A percentile compares a stretch with the other conserved stretches of the same genome.
Evolutionary conservation across 2,888 invertebrate species (phyloP).

Genomic region (Lycia hirtaria): DNA sequence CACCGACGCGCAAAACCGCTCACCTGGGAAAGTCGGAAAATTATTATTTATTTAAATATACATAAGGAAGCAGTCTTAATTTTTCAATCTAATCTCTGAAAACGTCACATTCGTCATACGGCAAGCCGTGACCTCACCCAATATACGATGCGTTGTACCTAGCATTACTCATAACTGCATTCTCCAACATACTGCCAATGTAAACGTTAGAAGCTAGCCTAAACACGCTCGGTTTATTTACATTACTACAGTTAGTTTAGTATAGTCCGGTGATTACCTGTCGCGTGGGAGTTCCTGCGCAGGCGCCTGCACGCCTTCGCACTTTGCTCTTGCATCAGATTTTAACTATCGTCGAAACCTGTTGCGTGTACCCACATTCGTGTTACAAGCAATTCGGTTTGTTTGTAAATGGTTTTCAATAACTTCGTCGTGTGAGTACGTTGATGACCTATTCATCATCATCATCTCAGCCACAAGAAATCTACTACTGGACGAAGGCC

Average conservation of each 20-base stretch:
- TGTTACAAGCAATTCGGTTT: not conserved
- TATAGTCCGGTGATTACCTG: conserved; percentile 19
- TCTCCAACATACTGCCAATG: not conserved
- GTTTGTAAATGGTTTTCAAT: not conserved
- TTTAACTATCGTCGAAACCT: not conserved
- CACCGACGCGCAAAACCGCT: no score
- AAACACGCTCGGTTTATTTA: conserved; percentile 23
- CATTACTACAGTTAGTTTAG: conserved; percentile 16
- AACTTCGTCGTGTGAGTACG: no score
- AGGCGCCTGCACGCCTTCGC: conserved; percentile 56
- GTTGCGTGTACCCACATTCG: conserved; percentile 7
- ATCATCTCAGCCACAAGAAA: no score
- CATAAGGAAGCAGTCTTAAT: no score
- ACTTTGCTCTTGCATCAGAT: conserved; percentile 45
- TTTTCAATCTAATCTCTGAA: not conserved
- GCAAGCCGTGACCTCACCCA: conserved; percentile 10
- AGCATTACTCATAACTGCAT: not conserved
- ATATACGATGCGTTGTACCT: not conserved
- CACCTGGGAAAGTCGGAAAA: no score
- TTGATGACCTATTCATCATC: no score
- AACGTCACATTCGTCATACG: not conserved
- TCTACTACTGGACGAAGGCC: no score
- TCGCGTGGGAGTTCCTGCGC: conserved; percentile 31
- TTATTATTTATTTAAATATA: no score
- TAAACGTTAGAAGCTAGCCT: conserved; percentile 19